Conservation (phyloP, 2,113 vertebrate species). For the Pardalotus punctatus region DNA sequence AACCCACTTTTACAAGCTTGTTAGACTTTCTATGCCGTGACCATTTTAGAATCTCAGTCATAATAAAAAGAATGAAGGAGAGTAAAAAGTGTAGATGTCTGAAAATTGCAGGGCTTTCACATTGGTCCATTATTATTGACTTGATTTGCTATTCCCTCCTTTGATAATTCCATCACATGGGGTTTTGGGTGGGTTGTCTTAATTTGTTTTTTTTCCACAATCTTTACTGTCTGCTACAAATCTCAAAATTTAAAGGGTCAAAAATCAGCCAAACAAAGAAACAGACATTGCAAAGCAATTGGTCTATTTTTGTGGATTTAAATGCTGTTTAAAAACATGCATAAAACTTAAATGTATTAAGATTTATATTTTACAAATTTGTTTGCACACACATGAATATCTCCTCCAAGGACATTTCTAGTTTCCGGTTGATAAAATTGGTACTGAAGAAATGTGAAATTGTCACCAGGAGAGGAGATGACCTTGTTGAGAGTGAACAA, state of each 20-base stretch:
- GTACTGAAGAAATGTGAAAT: background rate
- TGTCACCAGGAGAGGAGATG: background rate
- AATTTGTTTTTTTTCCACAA: rapidly evolving
- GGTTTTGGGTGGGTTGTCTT: rapidly evolving
- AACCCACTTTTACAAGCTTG: background rate
- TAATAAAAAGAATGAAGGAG: background rate
- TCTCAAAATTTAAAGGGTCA: background rate
- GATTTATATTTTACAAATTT: background rate
- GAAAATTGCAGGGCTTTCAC: background rate
- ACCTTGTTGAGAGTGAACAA: background rate
- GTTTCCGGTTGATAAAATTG: background rate
- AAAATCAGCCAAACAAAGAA: background rate
- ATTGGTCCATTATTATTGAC: background rate
- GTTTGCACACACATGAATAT: background rate
- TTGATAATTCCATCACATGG: background rate
- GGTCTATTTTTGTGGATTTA: background rate
- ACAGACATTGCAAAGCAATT: background rate
- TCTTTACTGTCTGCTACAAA: background rate
- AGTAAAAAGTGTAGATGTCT: background rate
- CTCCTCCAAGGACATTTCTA: background rate
- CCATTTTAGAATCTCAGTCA: background rate
- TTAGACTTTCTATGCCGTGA: background rate
- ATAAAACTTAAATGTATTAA: background rate
- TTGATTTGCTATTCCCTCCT: background rate
- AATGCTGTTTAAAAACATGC: background rate